Conservation (phyloP, 2,113 vertebrate species). For the Pterocles orientalis region DNA sequence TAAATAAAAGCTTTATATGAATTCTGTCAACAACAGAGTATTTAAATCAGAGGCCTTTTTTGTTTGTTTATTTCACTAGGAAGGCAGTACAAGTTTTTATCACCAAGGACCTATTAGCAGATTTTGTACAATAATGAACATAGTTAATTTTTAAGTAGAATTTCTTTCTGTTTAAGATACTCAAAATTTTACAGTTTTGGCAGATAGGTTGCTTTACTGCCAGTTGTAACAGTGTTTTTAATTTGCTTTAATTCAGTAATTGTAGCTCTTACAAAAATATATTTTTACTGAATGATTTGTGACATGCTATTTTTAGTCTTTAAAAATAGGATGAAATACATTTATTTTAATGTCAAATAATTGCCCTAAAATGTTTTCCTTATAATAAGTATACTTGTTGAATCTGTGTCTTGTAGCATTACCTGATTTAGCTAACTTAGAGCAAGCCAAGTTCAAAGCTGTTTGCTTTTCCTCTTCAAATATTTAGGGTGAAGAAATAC, state of each 20-base stretch:
- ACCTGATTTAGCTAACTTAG: background rate
- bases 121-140: constrained; percentile 28
- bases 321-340: background rate
- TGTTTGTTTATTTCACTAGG: constrained; percentile 70
- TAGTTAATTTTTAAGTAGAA: constrained; percentile 31
- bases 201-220: constrained; percentile 24
- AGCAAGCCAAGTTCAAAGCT: background rate
- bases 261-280: background rate
- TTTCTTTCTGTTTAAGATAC: constrained; percentile 17
- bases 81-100: constrained; percentile 59
- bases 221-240: constrained; percentile 1
- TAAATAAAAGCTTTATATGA: constrained; percentile 74
- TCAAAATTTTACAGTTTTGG: constrained; percentile 20
- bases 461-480: background rate
- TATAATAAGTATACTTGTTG: background rate
- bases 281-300: background rate
- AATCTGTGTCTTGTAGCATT: background rate
- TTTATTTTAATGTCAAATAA: background rate
- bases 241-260: constrained; percentile 33
- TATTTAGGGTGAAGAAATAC: background rate
- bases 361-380: background rate
- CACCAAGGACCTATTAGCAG: constrained; percentile 25
- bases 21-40: constrained; percentile 61
- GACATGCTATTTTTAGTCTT: background rate
- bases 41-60: constrained; percentile 59